Base-by-base conservation (phyloP, 2,888 invertebrate species). In the Parthenolecanium corni region DNA sequence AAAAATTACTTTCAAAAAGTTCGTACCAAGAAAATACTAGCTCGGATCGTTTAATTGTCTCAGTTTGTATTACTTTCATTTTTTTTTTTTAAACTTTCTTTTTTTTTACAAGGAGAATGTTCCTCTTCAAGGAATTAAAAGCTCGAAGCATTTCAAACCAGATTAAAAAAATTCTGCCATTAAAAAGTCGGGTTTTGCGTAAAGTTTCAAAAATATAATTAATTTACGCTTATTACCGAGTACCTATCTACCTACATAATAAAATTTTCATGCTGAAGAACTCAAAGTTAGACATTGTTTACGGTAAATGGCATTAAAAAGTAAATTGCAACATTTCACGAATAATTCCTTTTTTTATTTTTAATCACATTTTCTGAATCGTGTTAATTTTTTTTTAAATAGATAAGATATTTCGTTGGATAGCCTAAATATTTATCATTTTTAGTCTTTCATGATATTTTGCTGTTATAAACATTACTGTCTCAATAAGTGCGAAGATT, bases 111-210 rank as follows among this genome's bases (percentile, higher is more conserved):
- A n/a, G n/a, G n/a, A 31, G 31, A 31, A 9, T 31, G 21, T 54
- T 40, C 40, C 54, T 54, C 54, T 54, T 54, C 40, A 40, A 31
- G 40, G 54, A 54, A 54, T 40, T 54, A 40, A 54, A 54, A 54
- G 42, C 54, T 54, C 42, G 14, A 44, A 54, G 21, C 42, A 23
- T 47, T 42, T 40, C 38, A 40, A 52, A 20, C 20, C 21, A 54
- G 40, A 14, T 40, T 40, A 40, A n/a, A 38, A 54, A 31, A 31
- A 31, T 31, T 31, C 31, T 31, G n/a, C 9, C 9, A 31, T 31
- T 31, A 9, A 31, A 54, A 20, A 40, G 40, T 21, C 40, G 54
- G 23, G 38, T 24, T 54, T 54, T 54, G 42, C 24, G 42, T 54
- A 40, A 54, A 42, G 40, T 54, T 47, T 40, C 38, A 42, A 42